Evolutionary conservation across 2,113 vertebrate species (phyloP).

Genomic region (Chionodraco myersi): DNA sequence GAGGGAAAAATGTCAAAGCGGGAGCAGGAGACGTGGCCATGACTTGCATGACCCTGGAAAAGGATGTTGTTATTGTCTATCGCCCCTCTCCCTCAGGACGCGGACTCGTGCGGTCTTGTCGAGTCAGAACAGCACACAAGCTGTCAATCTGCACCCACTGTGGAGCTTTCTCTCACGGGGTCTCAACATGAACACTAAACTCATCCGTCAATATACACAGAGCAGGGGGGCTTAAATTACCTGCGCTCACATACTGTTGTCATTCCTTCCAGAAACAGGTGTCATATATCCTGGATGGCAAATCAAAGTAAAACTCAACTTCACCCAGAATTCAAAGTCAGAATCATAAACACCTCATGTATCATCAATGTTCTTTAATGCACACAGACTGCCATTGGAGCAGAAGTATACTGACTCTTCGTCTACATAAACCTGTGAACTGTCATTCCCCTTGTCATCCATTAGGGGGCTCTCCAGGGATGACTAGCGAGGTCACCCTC

Average conservation of each 20-base stretch:
- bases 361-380: constrained; percentile 23
- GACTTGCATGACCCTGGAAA: constrained; percentile 59
- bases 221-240: constrained; percentile 37
- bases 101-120: constrained; percentile 62
- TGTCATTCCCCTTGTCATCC: constrained; percentile 55
- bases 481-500: constrained; percentile 46
- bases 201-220: constrained; percentile 53
- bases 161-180: constrained; percentile 59
- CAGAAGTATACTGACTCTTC: not conserved
- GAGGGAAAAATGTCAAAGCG: constrained; percentile 29
- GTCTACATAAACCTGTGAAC: not conserved
- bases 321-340: not conserved
- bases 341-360: constrained; percentile 11
- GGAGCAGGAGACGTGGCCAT: constrained; percentile 37
- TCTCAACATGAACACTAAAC: constrained; percentile 55
- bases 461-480: constrained; percentile 74
- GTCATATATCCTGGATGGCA: not conserved
- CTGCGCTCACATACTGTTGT: constrained; percentile 1
- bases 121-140: constrained; percentile 40
- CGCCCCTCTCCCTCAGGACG: constrained; percentile 33
- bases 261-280: not conserved
- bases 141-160: constrained; percentile 61
- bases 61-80: constrained; percentile 66
- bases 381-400: not conserved
- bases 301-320: constrained; percentile 1